phyloP scores from a whole-genome alignment of 2,113 vertebrate species.

The Labeo rohita region DNA sequence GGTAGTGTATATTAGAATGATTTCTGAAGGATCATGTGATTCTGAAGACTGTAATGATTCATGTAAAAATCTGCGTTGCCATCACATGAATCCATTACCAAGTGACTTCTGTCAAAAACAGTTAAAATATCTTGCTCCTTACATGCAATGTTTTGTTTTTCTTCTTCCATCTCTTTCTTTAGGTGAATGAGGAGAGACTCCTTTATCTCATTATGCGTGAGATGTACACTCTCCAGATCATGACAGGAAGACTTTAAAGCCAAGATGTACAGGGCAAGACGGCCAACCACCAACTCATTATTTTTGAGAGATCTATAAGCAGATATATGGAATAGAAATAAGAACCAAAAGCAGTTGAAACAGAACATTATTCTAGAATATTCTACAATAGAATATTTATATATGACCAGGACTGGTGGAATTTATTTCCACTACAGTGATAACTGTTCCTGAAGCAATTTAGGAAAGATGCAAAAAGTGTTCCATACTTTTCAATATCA shows the following conservation, averaged over 20 bases:
- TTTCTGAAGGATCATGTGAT: not conserved
- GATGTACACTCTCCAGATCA: constrained; percentile 59
- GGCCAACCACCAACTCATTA: constrained; percentile 72
- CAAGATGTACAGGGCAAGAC: constrained; percentile 84
- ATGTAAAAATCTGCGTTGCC: not conserved
- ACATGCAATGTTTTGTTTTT: constrained; percentile 69
- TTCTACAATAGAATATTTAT: not conserved
- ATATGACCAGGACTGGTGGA: not conserved
- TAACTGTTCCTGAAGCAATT: not conserved
- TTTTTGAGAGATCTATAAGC: constrained; percentile 55
- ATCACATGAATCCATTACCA: not conserved
- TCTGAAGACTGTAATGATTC: not conserved
- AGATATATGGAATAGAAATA: not conserved
- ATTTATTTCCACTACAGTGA: not conserved
- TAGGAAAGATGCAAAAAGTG: not conserved
- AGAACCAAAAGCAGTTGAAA: not conserved
- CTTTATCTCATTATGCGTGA: constrained; percentile 57
- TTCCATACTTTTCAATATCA: constrained; percentile 75
- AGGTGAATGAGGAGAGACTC: constrained; percentile 78
- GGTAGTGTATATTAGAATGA: not conserved
- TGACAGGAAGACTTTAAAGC: constrained; percentile 85
- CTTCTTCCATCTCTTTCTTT: constrained; percentile 82
- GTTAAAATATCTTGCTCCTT: not conserved
- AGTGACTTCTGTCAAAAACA: not conserved
- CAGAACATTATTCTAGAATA: not conserved